Base-by-base conservation (phyloP, 1,140 invertebrate species). In the Pseudomyrmex gracilis region DNA sequence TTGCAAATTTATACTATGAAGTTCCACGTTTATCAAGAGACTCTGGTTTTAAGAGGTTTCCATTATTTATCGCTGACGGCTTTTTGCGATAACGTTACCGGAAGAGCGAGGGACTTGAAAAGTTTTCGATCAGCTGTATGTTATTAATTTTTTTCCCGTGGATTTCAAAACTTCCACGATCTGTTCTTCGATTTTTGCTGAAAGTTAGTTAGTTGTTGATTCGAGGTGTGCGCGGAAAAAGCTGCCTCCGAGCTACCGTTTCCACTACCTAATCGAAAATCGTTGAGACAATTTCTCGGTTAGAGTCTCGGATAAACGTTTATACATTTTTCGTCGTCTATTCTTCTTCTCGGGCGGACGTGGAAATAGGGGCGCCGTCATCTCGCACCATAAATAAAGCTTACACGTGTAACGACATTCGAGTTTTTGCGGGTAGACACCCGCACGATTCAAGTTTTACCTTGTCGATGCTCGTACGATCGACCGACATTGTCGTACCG, bases 151-250 rank as follows among this genome's bases (percentile, higher is more conserved):
- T 68, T 8, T 58, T 47, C 20, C 20, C 10, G 2, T 51, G 20
- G 15, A 70, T 43, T 58, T 20, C 15, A 57, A 78, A 70, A 70
- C 64, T 57, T 47, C 17, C 53, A 12, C 5, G 45, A 34, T 34
- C 34, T 15, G 66, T 58, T 68, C 70, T 71, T 20, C 53, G 76
- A 58, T 49, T 34, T 34, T 55, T 15, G 53, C 34, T 58, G 9
- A 13, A 71, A 80, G 76, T 70, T 78, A 68, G 63, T 78, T 80
- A 80, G n/a, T 70, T 71, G 67, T 80, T 71, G 76, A 71, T 80
- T 60, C 76, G 66, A 12, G 51, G 20, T 12, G 53, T 47, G 15
- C n/a, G 34, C 34, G 34, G 34, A 34, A 5, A 34, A 34, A 24
- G 24, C 22, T 45, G 49, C 63, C 49, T 22, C n/a, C 43, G 20